These are phyloP conservation scores for Rhea pennata DNA, from an alignment of 2,113 vertebrate genomes.

Conservation along the genomic window DNA sequence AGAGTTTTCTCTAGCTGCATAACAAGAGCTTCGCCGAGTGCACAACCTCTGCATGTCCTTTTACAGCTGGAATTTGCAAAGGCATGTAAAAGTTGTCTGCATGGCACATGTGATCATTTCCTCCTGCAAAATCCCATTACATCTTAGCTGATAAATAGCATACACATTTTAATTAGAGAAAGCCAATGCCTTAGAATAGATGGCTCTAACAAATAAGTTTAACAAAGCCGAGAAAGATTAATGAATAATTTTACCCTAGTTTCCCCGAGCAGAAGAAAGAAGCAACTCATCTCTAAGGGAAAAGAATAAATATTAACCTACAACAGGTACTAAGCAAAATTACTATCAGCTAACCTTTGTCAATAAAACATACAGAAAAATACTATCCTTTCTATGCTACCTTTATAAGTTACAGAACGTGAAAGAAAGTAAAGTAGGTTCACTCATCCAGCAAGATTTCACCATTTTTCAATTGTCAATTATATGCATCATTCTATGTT, in stretches of 20 bases:
- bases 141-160: not conserved
- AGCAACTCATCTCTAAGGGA: not conserved
- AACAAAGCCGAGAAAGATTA: not conserved
- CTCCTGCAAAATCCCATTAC: not conserved
- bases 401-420: accelerated
- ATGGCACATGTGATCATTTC: not conserved
- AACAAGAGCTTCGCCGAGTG: not conserved
- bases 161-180: not conserved
- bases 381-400: not conserved
- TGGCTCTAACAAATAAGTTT: not conserved
- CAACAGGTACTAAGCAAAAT: not conserved
- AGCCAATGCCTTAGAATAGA: not conserved
- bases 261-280: not conserved
- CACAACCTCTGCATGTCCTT: not conserved
- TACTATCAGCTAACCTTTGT: not conserved
- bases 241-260: not conserved
- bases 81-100: accelerated
- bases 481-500: not conserved
- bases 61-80: not conserved
- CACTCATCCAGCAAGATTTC: not conserved
- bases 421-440: not conserved
- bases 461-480: not conserved
- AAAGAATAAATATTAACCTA: not conserved
- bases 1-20: not conserved
- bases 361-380: not conserved